Base-by-base conservation (phyloP, 2,888 invertebrate genomes). In the Conus canariensis region DNA sequence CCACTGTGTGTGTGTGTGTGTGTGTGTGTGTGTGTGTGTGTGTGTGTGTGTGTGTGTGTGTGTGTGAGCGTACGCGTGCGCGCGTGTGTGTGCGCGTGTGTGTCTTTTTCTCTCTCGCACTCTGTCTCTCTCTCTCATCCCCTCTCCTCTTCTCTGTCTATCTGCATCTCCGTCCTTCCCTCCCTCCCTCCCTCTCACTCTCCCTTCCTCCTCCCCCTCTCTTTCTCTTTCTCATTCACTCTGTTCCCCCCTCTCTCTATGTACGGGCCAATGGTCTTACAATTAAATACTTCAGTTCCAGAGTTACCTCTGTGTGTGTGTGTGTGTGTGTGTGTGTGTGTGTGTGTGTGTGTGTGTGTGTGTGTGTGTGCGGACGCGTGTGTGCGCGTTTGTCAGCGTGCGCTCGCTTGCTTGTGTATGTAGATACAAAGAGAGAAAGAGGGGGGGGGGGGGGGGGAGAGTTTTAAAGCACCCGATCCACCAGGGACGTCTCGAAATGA, bases 21-120 rank as follows among this genome's bases (percentile, higher is more conserved):
- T 74, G 74, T 74, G 74, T 74, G 74, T 74, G 74, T 74, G 74
- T 19, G 74, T 74, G 74, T 74, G 74, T 22, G 74, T 74, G 74
- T n/a, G 74, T 74, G 74, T 74, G 74, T n/a, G 74, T 74, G 74
- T n/a, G 74, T 74, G 74, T 74, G 74, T n/a, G 74, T 74, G 74
- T 74, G 74, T n/a, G 74, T 12, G 74, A 5, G n/a, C 6, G 74
- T n/a, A 19, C 6, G 74, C 6, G 74, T 74, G 74, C 6, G 74
- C 10, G 74, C 6, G 74, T n/a, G 74, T n/a, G 74, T 74, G 74
- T 74, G 74, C 6, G 74, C 19, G 74, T 74, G 74, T 74, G 74
- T 74, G 74, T 74, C 16, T 74, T 16, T 74, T 9, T 74, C 1
- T 64, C 45, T 45, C 4, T 45, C 45, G 45, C 45, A 30, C 30